A percentile compares a stretch with the other conserved stretches of the same genome.
These are phyloP conservation scores for Pyralis farinalis DNA, from an alignment of 2,888 invertebrate genomes.

Conservation along the genomic window DNA sequence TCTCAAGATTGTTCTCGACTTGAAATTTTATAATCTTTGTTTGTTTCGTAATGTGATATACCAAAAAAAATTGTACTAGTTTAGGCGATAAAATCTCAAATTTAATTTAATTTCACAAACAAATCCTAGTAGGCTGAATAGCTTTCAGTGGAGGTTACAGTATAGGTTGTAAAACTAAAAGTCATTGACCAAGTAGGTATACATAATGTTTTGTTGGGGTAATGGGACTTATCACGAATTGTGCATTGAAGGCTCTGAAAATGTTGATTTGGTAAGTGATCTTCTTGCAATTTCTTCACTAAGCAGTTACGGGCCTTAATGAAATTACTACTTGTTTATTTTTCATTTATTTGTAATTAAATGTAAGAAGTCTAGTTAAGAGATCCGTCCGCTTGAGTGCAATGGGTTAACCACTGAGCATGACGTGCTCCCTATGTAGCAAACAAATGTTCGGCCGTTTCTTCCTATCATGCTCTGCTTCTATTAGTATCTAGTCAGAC, in stretches of 20 bases:
- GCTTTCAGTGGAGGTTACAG: slow-evolving; percentile 47
- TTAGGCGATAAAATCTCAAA: slow-evolving; percentile 23
- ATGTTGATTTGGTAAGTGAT: slow-evolving; percentile 62
- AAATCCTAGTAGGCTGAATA: slow-evolving; percentile 34
- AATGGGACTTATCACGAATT: slow-evolving; percentile 75
- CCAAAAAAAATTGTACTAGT: not conserved
- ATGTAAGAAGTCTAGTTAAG: not conserved
- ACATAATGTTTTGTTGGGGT: slow-evolving; percentile 79
- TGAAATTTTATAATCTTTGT: not conserved
- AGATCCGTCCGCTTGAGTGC: too few relatives aligned
- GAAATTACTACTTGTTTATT: not conserved
- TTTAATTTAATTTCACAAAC: too few relatives aligned
- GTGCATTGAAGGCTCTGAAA: slow-evolving; percentile 58
- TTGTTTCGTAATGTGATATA: slow-evolving; percentile 19
- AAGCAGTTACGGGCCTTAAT: not conserved
- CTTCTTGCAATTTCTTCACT: not conserved
- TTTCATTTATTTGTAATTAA: not conserved
- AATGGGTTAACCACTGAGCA: too few relatives aligned
- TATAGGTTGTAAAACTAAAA: slow-evolving; percentile 31
- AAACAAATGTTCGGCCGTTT: too few relatives aligned
- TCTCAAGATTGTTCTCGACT: slow-evolving; percentile 64
- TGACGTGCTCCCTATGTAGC: too few relatives aligned
- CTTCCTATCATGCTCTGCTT: too few relatives aligned
- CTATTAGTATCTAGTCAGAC: too few relatives aligned
- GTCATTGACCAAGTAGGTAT: slow-evolving; percentile 31